phyloP scores from a whole-genome alignment of 2,113 vertebrate species.

The Microcebus griseorufus region DNA sequence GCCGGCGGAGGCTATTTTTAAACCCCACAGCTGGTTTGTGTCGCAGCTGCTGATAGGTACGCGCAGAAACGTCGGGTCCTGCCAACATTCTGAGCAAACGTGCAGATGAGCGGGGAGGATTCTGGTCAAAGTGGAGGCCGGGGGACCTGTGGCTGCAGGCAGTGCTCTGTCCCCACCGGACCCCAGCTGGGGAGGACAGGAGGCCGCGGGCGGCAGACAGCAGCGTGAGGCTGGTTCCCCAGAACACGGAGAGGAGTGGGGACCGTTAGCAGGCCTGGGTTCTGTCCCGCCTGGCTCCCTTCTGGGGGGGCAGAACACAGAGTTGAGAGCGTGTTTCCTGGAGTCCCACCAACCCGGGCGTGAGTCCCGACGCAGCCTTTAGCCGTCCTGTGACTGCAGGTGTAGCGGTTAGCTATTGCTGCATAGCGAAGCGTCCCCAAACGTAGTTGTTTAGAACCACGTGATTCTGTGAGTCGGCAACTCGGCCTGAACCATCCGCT shows the following conservation, averaged over 20 bases:
- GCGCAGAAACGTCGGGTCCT: not conserved
- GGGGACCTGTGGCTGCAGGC: not conserved
- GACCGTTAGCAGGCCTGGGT: not conserved
- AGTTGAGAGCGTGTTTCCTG: not conserved
- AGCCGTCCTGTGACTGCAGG: too few species aligned
- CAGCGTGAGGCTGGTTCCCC: not conserved
- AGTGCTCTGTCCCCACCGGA: not conserved
- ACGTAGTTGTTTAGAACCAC: not conserved
- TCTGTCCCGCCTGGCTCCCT: accelerated
- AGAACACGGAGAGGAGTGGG: not conserved
- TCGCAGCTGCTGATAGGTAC: conserved; percentile 49
- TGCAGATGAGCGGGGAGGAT: too few species aligned
- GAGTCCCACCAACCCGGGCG: not conserved
- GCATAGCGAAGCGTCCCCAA: not conserved
- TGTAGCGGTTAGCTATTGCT: not conserved
- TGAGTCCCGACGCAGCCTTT: not conserved
- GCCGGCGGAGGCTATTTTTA: conserved; percentile 77
- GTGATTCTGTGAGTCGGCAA: not conserved
- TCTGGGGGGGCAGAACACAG: too few species aligned
- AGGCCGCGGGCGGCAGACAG: accelerated
- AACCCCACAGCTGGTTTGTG: conserved; percentile 76
- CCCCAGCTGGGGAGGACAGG: not conserved
- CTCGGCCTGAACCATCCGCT: not conserved
- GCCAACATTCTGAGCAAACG: not conserved
- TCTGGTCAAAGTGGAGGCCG: too few species aligned